Percentiles rank a stretch among this genome's conserved stretches.
These are phyloP conservation scores for Pasiphila rectangulata DNA, from an alignment of 2,888 invertebrate genomes.

Conservation along the genomic window DNA sequence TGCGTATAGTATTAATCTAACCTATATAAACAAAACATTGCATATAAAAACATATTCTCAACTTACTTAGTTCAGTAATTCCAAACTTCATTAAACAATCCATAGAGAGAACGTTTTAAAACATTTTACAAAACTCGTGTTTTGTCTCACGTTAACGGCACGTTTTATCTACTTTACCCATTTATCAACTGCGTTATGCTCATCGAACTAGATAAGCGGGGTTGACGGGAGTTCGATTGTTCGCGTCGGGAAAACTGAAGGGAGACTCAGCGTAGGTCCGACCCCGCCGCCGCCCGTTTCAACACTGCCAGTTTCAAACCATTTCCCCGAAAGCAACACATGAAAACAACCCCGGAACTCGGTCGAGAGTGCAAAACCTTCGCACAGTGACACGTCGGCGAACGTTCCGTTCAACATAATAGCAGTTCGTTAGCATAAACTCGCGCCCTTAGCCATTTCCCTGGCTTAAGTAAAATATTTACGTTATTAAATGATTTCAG, in stretches of 20 bases:
- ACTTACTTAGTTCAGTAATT: conserved; percentile 73
- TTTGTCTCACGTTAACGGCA: conserved; percentile 37
- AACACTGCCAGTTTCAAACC: conserved; percentile 53
- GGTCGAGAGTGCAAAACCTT: conserved; percentile 79
- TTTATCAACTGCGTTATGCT: conserved; percentile 48
- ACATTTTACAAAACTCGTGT: conserved; percentile 34
- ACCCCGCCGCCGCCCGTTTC: conserved; percentile 48
- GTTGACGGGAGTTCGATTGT: conserved; percentile 37
- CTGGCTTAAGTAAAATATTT: conserved; percentile 66
- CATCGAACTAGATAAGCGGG: conserved; percentile 47
- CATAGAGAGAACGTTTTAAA: conserved; percentile 45
- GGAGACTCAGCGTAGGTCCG: conserved; percentile 46
- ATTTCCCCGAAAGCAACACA: conserved; percentile 71
- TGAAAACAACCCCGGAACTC: conserved; percentile 74
- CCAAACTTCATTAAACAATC: conserved; percentile 64
- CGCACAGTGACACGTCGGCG: conserved; percentile 75
- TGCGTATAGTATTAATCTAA: too few species aligned
- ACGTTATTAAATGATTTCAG: conserved; percentile 63
- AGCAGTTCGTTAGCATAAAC: conserved; percentile 75
- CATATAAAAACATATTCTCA: conserved; percentile 10
- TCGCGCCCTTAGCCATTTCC: conserved; percentile 49
- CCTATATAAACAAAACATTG: too few species aligned
- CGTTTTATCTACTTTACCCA: conserved; percentile 42
- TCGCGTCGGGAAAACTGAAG: conserved; percentile 23
- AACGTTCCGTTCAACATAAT: conserved; percentile 55